These are phyloP conservation scores for Lepidostoma basale DNA, from an alignment of 1,140 invertebrate species.

Conservation along the genomic window DNA sequence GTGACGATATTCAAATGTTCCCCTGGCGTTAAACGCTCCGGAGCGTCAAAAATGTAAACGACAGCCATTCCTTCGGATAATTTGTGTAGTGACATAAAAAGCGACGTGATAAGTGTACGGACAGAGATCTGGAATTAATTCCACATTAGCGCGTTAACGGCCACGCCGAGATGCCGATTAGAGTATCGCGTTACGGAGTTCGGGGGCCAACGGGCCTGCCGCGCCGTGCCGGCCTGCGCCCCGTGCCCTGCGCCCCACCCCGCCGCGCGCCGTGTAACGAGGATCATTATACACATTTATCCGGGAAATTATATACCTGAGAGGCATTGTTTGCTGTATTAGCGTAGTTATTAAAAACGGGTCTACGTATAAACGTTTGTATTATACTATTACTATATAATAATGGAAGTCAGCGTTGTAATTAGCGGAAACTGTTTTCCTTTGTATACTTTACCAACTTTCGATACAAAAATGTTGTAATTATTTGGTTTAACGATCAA, in stretches of 20 bases:
- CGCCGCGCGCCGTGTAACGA: not conserved
- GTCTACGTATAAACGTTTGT: slow-evolving; percentile 32
- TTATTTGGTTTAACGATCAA: slow-evolving; percentile 30
- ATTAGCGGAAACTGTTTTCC: slow-evolving; percentile 24
- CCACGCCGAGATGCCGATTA: slow-evolving; percentile 8
- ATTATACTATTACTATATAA: slow-evolving; percentile 25
- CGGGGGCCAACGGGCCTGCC: not conserved
- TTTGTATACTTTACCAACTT: slow-evolving; percentile 30
- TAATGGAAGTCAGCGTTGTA: slow-evolving; percentile 23
- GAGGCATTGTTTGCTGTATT: slow-evolving; percentile 9
- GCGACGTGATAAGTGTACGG: not conserved
- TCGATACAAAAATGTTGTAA: slow-evolving; percentile 27
- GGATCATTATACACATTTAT: slow-evolving; percentile 27
- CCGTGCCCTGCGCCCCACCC: not conserved
- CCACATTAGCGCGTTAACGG: not conserved
- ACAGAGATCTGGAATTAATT: slow-evolving; percentile 17
- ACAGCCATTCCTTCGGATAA: slow-evolving; percentile 6
- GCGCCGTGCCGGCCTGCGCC: not conserved
- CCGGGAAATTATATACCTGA: slow-evolving; percentile 26
- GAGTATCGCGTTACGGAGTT: slow-evolving; percentile 14
- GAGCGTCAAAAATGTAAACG: slow-evolving; percentile 10
- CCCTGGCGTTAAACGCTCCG: slow-evolving; percentile 6
- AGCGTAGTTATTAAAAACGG: slow-evolving; percentile 32
- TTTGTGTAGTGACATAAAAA: slow-evolving; percentile 27
- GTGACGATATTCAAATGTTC: slow-evolving; percentile 20